These are phyloP conservation scores for Cerastoderma edule DNA, from an alignment of 2,888 invertebrate species.

Conservation along the genomic window DNA sequence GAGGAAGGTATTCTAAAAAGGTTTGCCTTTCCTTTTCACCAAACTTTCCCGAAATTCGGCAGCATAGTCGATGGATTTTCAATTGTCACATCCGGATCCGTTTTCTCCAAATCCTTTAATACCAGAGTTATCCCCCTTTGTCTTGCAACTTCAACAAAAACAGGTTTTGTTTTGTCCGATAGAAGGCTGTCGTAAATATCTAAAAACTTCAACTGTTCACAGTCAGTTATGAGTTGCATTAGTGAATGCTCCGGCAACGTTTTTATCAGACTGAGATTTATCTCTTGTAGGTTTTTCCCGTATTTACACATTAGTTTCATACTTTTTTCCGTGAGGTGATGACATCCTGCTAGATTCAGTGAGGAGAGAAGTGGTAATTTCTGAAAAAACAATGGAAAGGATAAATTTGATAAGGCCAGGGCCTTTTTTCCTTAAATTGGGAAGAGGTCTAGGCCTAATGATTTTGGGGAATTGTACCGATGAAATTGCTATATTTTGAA, in stretches of 20 bases:
- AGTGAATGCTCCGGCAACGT: slow-evolving; percentile 70
- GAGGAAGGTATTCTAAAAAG: too few relatives aligned
- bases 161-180: slow-evolving; percentile 59
- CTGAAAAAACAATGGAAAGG: slow-evolving; percentile 64
- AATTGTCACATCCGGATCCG: slow-evolving; percentile 61
- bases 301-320: slow-evolving; percentile 66
- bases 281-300: slow-evolving; percentile 63
- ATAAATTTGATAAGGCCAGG: too few relatives aligned
- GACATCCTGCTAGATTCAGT: slow-evolving; percentile 75
- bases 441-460: too few relatives aligned
- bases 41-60: slow-evolving; percentile 66
- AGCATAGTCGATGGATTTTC: slow-evolving; percentile 65
- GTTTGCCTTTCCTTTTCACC: too few relatives aligned
- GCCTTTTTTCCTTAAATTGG: too few relatives aligned
- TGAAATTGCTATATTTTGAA: too few relatives aligned
- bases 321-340: slow-evolving; percentile 75
- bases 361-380: slow-evolving; percentile 73
- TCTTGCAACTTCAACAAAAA: slow-evolving; percentile 62
- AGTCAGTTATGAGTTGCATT: slow-evolving; percentile 68
- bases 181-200: slow-evolving; percentile 75
- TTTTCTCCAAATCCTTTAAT: slow-evolving; percentile 64
- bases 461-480: too few relatives aligned
- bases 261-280: slow-evolving; percentile 71
- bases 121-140: slow-evolving; percentile 66
- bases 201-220: slow-evolving; percentile 65